Evolutionary conservation across 2,797 vertebrate genomes (phyloP).

Genomic region (Smutsia gigantea): DNA sequence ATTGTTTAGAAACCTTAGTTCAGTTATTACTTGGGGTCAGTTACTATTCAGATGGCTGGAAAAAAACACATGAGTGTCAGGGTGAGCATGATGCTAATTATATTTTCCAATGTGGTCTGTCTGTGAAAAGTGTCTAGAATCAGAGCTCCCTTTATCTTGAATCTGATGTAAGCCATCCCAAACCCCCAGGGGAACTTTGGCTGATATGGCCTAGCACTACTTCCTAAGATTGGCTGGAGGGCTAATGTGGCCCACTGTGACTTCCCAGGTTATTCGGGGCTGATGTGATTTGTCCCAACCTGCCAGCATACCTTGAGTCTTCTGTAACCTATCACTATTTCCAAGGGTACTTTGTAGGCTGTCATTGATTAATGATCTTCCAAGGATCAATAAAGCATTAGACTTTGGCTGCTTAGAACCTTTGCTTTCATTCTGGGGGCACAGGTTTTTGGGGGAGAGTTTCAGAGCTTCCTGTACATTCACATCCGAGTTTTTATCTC

Average conservation of each 20-base stretch:
- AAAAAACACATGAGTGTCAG: not conserved
- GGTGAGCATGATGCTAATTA: not conserved
- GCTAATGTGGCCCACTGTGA: not conserved
- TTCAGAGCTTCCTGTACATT: not conserved
- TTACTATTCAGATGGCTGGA: not conserved
- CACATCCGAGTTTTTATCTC: not conserved
- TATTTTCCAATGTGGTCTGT: not conserved
- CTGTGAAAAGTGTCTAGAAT: constrained; percentile 1
- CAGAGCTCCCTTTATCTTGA: not conserved
- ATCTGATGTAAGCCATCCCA: not conserved
- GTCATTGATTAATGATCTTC: not conserved
- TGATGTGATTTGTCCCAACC: not conserved
- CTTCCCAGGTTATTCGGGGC: not conserved
- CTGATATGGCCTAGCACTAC: not conserved
- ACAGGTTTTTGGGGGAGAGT: not conserved
- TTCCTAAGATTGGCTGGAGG: not conserved
- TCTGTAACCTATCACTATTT: not conserved
- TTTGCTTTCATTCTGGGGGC: not conserved
- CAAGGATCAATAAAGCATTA: not conserved
- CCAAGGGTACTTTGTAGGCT: not conserved
- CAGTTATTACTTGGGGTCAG: not conserved
- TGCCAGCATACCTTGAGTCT: not conserved
- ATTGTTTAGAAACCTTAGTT: constrained; percentile 1
- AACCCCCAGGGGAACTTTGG: not conserved
- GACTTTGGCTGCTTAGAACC: not conserved